These are phyloP conservation scores for Drosophila insularis DNA, from an alignment of 1,140 invertebrate species.

Conservation along the genomic window DNA sequence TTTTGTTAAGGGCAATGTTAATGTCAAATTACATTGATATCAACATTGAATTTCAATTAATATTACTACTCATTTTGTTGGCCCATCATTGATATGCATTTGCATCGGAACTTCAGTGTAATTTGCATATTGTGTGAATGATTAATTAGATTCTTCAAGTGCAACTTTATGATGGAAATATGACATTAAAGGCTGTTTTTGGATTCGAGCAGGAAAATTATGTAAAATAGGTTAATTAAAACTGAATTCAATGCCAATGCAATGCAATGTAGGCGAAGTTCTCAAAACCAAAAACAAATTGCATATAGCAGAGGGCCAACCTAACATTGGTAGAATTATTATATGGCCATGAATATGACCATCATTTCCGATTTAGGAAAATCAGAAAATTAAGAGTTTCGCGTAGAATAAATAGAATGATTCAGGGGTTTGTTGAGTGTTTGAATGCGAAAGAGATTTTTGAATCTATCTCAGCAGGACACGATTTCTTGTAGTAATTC, in stretches of 20 bases:
- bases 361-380: neutral
- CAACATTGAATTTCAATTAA: conserved; percentile 70
- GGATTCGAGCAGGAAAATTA: conserved; percentile 12
- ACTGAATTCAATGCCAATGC: conserved; percentile 37
- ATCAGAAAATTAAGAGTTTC: no score
- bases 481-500: no score
- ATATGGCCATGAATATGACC: neutral
- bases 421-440: no score
- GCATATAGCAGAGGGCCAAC: neutral
- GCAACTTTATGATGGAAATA: conserved; percentile 50
- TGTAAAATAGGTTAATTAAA: conserved; percentile 12
- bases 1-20: conserved; percentile 72
- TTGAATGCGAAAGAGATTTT: no score
- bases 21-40: conserved; percentile 66
- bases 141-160: conserved; percentile 47
- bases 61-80: conserved; percentile 22
- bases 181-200: conserved; percentile 54
- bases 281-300: neutral
- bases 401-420: no score
- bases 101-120: conserved; percentile 24
- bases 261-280: conserved; percentile 4
- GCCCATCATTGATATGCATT: conserved; percentile 35
- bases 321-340: neutral
- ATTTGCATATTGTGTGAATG: conserved; percentile 58
- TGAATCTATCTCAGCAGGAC: no score